Percentiles rank a stretch among this genome's conserved stretches.
phyloP scores from a whole-genome alignment of 2,113 vertebrate genomes.

The Fukomys damarensis region DNA sequence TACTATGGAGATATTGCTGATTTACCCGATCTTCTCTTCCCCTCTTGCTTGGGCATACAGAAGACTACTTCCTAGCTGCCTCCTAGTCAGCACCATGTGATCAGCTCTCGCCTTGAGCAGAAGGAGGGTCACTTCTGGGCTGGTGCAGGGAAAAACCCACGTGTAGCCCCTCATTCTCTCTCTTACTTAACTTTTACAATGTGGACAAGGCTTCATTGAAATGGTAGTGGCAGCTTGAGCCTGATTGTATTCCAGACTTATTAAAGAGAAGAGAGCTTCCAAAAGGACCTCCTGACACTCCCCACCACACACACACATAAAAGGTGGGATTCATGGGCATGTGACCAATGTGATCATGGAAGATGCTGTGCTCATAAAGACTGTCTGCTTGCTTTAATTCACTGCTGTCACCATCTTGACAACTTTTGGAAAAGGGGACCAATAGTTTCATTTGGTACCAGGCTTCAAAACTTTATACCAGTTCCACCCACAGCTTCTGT shows the following conservation, averaged over 20 bases:
- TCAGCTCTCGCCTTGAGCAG: neutral
- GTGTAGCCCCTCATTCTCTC: neutral
- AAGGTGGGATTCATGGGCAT: neutral
- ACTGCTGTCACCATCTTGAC: neutral
- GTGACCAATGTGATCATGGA: neutral
- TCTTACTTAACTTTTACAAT: neutral
- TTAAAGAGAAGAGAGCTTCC: neutral
- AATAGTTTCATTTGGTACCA: neutral
- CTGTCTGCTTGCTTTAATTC: neutral
- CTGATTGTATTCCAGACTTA: neutral
- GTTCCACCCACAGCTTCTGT: neutral
- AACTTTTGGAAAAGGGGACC: neutral
- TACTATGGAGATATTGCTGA: neutral
- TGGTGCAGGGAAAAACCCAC: neutral
- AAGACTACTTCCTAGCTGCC: neutral
- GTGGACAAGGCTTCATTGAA: neutral
- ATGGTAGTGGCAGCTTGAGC: neutral
- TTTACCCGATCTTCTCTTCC: neutral
- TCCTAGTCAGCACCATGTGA: neutral
- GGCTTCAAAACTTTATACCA: neutral
- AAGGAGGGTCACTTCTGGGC: neutral
- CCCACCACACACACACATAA: no score
- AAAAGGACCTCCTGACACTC: no score
- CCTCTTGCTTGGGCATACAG: neutral
- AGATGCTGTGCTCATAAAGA: neutral